These are phyloP conservation scores for Linurgus olivaceus DNA, from an alignment of 2,797 vertebrate species.

Conservation along the genomic window DNA sequence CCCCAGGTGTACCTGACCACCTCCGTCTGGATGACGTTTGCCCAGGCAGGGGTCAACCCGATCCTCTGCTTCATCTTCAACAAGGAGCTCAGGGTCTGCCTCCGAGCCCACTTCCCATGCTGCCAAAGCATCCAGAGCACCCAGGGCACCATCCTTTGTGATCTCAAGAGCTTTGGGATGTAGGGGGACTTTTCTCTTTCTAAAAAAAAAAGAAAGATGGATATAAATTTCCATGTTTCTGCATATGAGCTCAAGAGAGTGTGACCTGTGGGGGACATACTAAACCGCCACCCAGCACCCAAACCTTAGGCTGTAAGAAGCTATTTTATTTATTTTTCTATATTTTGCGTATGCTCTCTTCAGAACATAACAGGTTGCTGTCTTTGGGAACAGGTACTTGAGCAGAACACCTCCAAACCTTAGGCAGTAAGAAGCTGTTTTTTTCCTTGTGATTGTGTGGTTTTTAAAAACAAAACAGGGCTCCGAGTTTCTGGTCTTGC, in stretches of 20 bases:
- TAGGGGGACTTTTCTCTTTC: constrained; percentile 56
- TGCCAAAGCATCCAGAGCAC: constrained; percentile 87
- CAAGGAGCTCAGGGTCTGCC: constrained; percentile 89
- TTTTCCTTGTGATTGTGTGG: constrained; percentile 60
- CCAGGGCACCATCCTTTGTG: constrained; percentile 87
- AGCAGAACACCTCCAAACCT: constrained; percentile 44
- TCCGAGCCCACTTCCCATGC: constrained; percentile 88
- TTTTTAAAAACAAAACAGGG: constrained; percentile 70
- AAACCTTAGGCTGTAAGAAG: constrained; percentile 66
- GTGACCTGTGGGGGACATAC: constrained; percentile 39
- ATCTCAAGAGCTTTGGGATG: constrained; percentile 78
- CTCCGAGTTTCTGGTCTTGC: constrained; percentile 61
- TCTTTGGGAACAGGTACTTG: constrained; percentile 49
- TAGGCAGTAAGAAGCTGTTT: constrained; percentile 68
- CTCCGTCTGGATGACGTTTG: constrained; percentile 95
- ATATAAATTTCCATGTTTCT: constrained; percentile 50
- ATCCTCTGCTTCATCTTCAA: constrained; percentile 95
- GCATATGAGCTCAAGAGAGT: constrained; percentile 49
- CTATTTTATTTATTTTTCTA: constrained; percentile 72
- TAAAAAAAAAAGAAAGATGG: constrained; percentile 26
- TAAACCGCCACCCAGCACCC: constrained; percentile 35
- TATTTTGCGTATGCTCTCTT: constrained; percentile 66
- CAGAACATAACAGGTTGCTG: constrained; percentile 50
- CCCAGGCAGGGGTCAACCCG: constrained; percentile 92
- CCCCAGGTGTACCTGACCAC: constrained; percentile 90